Base-by-base conservation (phyloP, 2,113 vertebrate species). In the Chaetodon trifascialis region DNA sequence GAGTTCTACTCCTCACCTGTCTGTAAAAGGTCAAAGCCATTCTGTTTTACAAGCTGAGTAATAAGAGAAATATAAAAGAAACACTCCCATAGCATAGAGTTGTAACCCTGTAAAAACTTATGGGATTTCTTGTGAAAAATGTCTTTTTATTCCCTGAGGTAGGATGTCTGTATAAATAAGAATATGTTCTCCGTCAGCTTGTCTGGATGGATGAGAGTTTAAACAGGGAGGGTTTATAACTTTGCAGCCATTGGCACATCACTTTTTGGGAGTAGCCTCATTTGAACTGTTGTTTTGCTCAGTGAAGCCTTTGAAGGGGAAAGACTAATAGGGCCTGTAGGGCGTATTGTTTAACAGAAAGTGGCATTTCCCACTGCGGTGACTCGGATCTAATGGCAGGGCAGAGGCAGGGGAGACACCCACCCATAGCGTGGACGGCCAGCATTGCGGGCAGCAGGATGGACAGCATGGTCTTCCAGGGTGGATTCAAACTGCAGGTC, bases 371-470 rank as follows among this genome's bases (percentile, higher is more conserved):
- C 79, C 78, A 65, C 56, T 21, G 84, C 3, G 51, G 65, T 74
- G 73, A 75, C 80, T 86, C 6, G 15, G 64, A 76, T 82, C 42
- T 87, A 89, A 90, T 58, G 72, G 79, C 21, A 72, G 89, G 81
- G 73, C 75, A 83, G 3, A 51, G 44, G 25, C 44, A 66, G 51
- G 40, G 40, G 74, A 1, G 47, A 81, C 84, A 95, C 94, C 86
- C 88, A 95, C 95, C 94, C 78, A 86, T 80, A 65, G 92, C 78
- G 67, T 89, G 92, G 64, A 93, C 46, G 34, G 90, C 89, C 83
- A 95, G 88, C 88, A 95, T 88, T 8, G 80, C 30, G 11, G 80
- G 67, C 86, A 95, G 87, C 91, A 95, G 92, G 83, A 95, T 83
- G 80, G 86, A 65, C 80, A 94, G 87, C 94, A 95, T 94, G 81